A percentile compares a stretch with the other conserved stretches of the same genome.
Evolutionary conservation across 2,113 vertebrate genomes (phyloP).

Genomic region (western clawed frog (Xenopus tropicalis)): UCB_Xtro_10.0 CM004446.2:132765001-132765500

Average conservation of each 20-base stretch:
- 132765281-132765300: constrained; percentile 50
- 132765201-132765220: background rate
- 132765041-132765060: too few relatives aligned
- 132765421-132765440: constrained; percentile 10
- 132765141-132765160: too few relatives aligned
- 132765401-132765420: constrained; percentile 24
- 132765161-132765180: too few relatives aligned
- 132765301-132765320: constrained; percentile 49
- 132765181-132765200: too few relatives aligned
- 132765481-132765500: background rate
- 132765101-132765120: too few relatives aligned
- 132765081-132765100: too few relatives aligned
- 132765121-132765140: too few relatives aligned
- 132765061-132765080: too few relatives aligned
- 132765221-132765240: constrained; percentile 6
- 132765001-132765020: too few relatives aligned
- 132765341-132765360: too few relatives aligned
- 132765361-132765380: too few relatives aligned
- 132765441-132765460: constrained; percentile 9
- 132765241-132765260: constrained; percentile 3
- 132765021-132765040: too few relatives aligned
- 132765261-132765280: constrained; percentile 46
- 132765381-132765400: constrained; percentile 9
- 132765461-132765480: constrained; percentile 10
- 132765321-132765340: constrained; percentile 47